Percentiles rank a stretch among this genome's conserved stretches.
phyloP scores from a whole-genome alignment of 2,113 vertebrate genomes.

The Grammomys surdaster region DNA sequence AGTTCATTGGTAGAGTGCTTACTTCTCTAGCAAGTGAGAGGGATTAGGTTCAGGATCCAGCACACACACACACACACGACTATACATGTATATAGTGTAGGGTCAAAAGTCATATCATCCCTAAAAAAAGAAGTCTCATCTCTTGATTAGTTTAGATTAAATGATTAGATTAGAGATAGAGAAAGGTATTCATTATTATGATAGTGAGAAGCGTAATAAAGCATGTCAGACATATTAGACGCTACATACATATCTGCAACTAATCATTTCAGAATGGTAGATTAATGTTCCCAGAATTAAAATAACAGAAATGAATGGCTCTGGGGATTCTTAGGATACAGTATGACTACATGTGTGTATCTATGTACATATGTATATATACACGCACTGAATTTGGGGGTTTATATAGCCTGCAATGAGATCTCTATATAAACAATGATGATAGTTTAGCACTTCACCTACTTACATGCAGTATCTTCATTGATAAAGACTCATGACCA shows the following conservation, averaged over 20 bases:
- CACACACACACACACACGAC: background rate
- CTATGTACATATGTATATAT: background rate
- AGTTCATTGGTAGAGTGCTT: background rate
- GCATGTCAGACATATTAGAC: background rate
- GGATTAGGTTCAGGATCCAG: background rate
- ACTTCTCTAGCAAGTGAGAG: background rate
- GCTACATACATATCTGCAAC: conserved; percentile 2
- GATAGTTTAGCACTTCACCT: background rate
- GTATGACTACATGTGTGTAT: background rate
- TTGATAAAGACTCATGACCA: conserved; percentile 21
- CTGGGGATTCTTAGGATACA: background rate
- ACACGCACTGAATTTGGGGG: background rate
- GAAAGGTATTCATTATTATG: conserved; percentile 20
- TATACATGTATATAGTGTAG: background rate
- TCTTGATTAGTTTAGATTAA: background rate
- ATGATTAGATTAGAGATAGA: background rate
- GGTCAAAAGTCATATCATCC: background rate
- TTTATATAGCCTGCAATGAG: background rate
- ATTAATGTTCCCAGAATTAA: conserved; percentile 16
- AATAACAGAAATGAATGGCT: conserved; percentile 42
- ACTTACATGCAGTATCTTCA: background rate
- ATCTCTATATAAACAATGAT: background rate
- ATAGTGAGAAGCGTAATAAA: background rate
- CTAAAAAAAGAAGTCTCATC: background rate
- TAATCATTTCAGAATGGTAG: conserved; percentile 37